A percentile compares a stretch with the other conserved stretches of the same genome.
Conservation (phyloP, 2,797 vertebrate genomes). For the Neoniphon sammara region DNA sequence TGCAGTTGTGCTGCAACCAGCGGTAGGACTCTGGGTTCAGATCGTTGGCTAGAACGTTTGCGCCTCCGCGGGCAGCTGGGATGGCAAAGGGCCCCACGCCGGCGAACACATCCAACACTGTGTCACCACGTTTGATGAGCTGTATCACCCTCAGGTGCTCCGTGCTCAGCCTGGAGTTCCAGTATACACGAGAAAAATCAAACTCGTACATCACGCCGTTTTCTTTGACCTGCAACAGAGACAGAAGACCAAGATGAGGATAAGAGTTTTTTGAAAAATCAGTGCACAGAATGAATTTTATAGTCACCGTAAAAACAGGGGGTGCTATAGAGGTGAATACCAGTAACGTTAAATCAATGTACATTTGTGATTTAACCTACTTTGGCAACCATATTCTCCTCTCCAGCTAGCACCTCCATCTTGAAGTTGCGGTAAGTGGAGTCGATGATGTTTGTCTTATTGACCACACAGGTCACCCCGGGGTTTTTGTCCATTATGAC, state of each 20-base stretch:
- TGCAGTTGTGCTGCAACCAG: conserved; percentile 95
- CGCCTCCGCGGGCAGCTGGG: conserved; percentile 88
- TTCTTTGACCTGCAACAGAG: conserved; percentile 90
- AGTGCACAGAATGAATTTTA: not conserved
- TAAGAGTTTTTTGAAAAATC: not conserved
- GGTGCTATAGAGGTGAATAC: not conserved
- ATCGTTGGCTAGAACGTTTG: conserved; percentile 91
- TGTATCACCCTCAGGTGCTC: conserved; percentile 89
- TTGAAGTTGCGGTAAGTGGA: conserved; percentile 94
- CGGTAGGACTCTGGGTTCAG: conserved; percentile 93
- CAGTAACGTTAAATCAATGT: not conserved
- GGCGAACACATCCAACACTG: conserved; percentile 93
- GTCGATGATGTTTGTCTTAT: conserved; percentile 92
- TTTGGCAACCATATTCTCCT: conserved; percentile 92
- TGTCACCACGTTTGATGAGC: conserved; percentile 84
- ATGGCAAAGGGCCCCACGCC: conserved; percentile 95
- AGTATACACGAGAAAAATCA: conserved; percentile 97
- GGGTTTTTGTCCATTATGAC: conserved; percentile 98
- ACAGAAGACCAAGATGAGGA: not conserved
- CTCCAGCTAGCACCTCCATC: conserved; percentile 95
- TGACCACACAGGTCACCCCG: conserved; percentile 92
- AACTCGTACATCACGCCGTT: conserved; percentile 90
- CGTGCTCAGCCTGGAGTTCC: conserved; percentile 94
- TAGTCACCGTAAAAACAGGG: not conserved
- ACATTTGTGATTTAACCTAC: conserved; percentile 69